Conservation (phyloP, 2,888 invertebrate species). For the Brachynemurus nebulosus region DNA sequence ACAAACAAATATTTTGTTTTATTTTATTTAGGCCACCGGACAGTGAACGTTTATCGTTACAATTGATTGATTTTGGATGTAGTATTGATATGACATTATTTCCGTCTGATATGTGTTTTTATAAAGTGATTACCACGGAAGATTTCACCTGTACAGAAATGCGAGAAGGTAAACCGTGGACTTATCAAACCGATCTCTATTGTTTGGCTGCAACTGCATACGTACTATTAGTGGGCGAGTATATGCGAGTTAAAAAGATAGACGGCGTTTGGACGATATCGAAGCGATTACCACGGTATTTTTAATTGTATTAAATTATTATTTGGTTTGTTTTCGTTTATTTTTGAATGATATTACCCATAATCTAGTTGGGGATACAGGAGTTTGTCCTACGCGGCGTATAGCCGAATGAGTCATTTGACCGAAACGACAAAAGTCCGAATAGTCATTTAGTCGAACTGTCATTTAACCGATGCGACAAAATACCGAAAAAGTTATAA, state of each 20-base stretch:
- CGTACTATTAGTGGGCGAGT: constrained; percentile 74
- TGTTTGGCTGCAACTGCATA: constrained; percentile 81
- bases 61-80: constrained; percentile 88
- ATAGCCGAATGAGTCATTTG: too few species aligned
- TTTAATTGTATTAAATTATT: not conserved
- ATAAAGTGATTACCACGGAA: constrained; percentile 58
- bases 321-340: too few species aligned
- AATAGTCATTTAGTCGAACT: too few species aligned
- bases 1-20: too few species aligned
- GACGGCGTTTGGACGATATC: constrained; percentile 28
- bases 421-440: too few species aligned
- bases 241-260: constrained; percentile 51
- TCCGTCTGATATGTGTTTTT: constrained; percentile 63
- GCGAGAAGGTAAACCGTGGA: constrained; percentile 83
- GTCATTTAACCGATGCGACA: too few species aligned
- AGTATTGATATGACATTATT: constrained; percentile 85
- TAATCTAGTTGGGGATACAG: too few species aligned
- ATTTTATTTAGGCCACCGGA: constrained; percentile 41
- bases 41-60: constrained; percentile 51
- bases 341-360: too few species aligned
- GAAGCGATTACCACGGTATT: constrained; percentile 25
- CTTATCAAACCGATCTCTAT: constrained; percentile 84
- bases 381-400: too few species aligned
- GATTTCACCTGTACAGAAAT: constrained; percentile 81
- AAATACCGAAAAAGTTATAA: too few species aligned